Percentiles rank a stretch among this genome's conserved stretches.
phyloP scores from a whole-genome alignment of 2,113 vertebrate genomes.

The Amphilophus citrinellus region DNA sequence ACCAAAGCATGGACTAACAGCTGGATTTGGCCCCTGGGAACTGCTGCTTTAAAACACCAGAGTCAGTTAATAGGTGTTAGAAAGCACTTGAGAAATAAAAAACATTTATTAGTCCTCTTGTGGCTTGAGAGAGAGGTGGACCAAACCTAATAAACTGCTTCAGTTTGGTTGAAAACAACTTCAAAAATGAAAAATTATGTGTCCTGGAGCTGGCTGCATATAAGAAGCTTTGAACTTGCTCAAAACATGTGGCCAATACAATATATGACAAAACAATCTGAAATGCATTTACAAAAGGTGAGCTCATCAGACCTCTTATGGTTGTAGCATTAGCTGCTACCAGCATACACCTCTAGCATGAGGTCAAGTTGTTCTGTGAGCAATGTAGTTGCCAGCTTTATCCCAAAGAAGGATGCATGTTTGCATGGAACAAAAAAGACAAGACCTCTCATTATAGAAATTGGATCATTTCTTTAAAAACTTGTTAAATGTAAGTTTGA shows the following conservation, averaged over 20 bases:
- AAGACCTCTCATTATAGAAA: background rate
- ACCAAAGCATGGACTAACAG: background rate
- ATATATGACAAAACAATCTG: background rate
- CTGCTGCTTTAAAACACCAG: background rate
- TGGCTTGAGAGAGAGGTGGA: conserved; percentile 7
- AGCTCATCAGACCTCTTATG: background rate
- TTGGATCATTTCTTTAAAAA: background rate
- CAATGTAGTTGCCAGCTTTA: background rate
- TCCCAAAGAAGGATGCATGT: background rate
- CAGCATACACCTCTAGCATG: background rate
- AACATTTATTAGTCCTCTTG: background rate
- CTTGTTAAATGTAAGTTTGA: background rate
- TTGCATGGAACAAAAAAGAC: background rate
- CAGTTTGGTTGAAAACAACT: background rate
- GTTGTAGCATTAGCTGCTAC: background rate
- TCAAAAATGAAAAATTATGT: too few relatives aligned
- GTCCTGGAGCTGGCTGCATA: background rate
- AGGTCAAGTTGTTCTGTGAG: background rate
- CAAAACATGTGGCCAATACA: background rate
- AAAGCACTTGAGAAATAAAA: background rate
- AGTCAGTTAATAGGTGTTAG: background rate
- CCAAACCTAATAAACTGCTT: background rate
- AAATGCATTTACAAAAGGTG: background rate
- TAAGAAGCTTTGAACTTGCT: background rate
- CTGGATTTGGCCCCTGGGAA: too few relatives aligned